Base-by-base conservation (phyloP, 2,888 invertebrate genomes). In the Venusia cambrica region DNA sequence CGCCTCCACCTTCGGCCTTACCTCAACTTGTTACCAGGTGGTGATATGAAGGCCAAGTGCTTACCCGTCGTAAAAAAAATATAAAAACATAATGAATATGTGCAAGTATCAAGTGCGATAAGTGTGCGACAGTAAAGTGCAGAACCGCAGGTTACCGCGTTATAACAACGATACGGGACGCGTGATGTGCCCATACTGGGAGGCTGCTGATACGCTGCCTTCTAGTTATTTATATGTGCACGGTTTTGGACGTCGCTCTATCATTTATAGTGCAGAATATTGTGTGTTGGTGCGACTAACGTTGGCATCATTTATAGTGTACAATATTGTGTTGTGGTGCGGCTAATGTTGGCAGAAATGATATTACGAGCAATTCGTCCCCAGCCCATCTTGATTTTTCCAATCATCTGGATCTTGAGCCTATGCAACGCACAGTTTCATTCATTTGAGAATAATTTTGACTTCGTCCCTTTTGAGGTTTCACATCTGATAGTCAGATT, bases 141-240 rank as follows among this genome's bases (percentile, higher is more conserved):
- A 67, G 70, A 62, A 65, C 70, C 63, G 70, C 65, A 57, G 66
- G 70, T 70, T 65, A 64, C 69, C 64, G 75, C 73, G 73, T 73
- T 79, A 73, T 71, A 78, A 75, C 79, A 78, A 70, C 73, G 76
- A 78, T 78, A 77, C 70, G 60, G 54, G 51, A 73, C 71, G 76
- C 80, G 78, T 81, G 80, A 83, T 73, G 70, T 74, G 67, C 68
- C 81, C 83, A 77, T 78, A 81, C 71, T 62, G 64, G 74, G 78
- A 20, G n/a, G 27, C 16, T 11, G 33, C 33, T 33, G 48, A 48
- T 54, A 54, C 45, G 38, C 29, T 32, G 34, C 46, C 34, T 39
- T 38, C 35, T 24, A 15, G 38, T 36, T 36, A 36, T 32, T 34
- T 29, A 25, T 29, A 35, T 15, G 33, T 25, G 18, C 24, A 37